Evolutionary conservation across 2,113 vertebrate genomes (phyloP).

Genomic region (Dipodomys merriami): DNA sequence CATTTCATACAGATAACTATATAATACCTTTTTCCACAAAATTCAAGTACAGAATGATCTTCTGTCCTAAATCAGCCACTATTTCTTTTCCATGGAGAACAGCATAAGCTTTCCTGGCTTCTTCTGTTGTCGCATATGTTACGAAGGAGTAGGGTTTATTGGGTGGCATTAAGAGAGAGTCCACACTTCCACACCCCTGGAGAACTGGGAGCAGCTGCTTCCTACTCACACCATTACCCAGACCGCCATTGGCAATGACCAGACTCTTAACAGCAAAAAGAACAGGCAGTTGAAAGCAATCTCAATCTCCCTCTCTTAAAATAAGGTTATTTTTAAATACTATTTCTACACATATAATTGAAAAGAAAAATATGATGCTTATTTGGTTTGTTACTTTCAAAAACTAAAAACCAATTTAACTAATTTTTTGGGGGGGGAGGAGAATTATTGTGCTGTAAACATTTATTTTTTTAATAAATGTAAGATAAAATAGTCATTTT

Average conservation of each 20-base stretch:
- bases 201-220: slow-evolving; percentile 86
- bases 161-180: slow-evolving; percentile 92
- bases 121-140: slow-evolving; percentile 88
- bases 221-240: slow-evolving; percentile 94
- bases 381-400: slow-evolving; percentile 15
- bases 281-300: slow-evolving; percentile 3
- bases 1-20: neutral
- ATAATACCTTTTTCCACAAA: slow-evolving; percentile 93
- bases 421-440: neutral
- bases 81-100: slow-evolving; percentile 89
- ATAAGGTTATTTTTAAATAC: slow-evolving; percentile 24
- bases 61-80: slow-evolving; percentile 82
- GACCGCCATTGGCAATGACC: slow-evolving; percentile 95
- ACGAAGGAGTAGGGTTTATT: slow-evolving; percentile 96
- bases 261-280: slow-evolving; percentile 86
- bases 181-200: slow-evolving; percentile 88
- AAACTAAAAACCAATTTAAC: neutral
- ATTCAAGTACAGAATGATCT: slow-evolving; percentile 91
- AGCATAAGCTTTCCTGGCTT: slow-evolving; percentile 87
- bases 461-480: slow-evolving; percentile 33
- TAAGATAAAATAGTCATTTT: slow-evolving; percentile 13
- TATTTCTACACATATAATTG: slow-evolving; percentile 36
- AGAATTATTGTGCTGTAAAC: slow-evolving; percentile 21
- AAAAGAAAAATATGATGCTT: slow-evolving; percentile 16
- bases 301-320: slow-evolving; percentile 13